These are phyloP conservation scores for Ochotona curzoniae DNA, from an alignment of 2,113 vertebrate genomes.

Conservation along the genomic window DNA sequence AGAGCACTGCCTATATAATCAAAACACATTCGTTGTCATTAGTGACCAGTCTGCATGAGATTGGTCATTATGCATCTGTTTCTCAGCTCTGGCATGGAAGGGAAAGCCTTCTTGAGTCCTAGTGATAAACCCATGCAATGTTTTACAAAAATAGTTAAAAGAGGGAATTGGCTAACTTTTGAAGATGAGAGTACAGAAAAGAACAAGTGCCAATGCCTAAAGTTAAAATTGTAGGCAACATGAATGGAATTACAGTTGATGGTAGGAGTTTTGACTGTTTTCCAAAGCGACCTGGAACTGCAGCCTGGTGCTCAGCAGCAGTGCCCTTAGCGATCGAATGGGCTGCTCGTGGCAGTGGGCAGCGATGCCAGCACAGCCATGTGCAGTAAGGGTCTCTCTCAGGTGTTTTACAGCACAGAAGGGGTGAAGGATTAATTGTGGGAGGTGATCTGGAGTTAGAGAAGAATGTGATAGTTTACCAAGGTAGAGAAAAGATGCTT, in stretches of 20 bases:
- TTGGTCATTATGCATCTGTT: background rate
- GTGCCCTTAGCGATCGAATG: background rate
- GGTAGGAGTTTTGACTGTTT: background rate
- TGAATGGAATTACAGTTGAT: background rate
- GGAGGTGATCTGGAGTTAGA: background rate
- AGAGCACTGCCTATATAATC: background rate
- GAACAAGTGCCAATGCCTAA: background rate
- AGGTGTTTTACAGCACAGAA: background rate
- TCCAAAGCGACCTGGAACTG: background rate
- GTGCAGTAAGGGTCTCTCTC: background rate
- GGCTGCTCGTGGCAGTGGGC: background rate
- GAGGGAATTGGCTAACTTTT: background rate
- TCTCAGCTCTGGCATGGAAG: background rate
- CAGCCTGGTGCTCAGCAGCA: background rate
- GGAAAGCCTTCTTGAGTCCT: background rate
- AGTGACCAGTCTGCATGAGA: background rate
- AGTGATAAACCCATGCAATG: background rate
- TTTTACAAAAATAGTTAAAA: conserved; percentile 21
- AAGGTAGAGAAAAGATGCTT: background rate
- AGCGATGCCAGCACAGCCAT: background rate
- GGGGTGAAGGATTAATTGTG: background rate
- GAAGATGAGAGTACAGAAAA: background rate
- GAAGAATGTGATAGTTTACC: background rate
- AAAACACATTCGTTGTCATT: background rate
- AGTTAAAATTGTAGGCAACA: conserved; percentile 19